Evolutionary conservation across 2,113 vertebrate species (phyloP).

Genomic region (Osmerus mordax): DNA sequence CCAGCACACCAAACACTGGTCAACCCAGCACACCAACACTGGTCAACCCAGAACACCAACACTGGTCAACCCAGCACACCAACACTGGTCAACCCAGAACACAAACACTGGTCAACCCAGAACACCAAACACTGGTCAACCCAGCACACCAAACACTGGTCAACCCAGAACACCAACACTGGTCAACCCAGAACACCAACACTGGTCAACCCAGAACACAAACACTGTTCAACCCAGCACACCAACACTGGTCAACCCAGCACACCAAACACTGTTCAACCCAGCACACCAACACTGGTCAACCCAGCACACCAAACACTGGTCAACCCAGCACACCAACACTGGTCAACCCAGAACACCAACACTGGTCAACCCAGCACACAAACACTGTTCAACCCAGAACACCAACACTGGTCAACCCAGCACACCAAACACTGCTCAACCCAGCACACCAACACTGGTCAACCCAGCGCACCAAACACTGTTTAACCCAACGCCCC

Average conservation of each 20-base stretch:
- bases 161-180: background rate
- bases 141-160: background rate
- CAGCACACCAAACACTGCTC: background rate
- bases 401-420: background rate
- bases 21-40: no score
- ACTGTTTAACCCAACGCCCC: no score
- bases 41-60: background rate
- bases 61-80: background rate
- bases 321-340: no score
- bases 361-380: background rate
- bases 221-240: background rate
- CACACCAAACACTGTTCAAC: slow-evolving; percentile 75
- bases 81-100: slow-evolving; percentile 7
- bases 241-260: background rate
- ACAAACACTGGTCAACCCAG: background rate
- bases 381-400: background rate
- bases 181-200: slow-evolving; percentile 10
- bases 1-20: no score
- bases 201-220: slow-evolving; percentile 6
- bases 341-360: background rate
- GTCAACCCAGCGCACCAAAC: no score
- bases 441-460: no score
- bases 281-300: slow-evolving; percentile 60
- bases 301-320: background rate
- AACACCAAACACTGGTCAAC: background rate